Conservation (phyloP, 2,888 invertebrate species). For the Drosophila niveifrons region DNA sequence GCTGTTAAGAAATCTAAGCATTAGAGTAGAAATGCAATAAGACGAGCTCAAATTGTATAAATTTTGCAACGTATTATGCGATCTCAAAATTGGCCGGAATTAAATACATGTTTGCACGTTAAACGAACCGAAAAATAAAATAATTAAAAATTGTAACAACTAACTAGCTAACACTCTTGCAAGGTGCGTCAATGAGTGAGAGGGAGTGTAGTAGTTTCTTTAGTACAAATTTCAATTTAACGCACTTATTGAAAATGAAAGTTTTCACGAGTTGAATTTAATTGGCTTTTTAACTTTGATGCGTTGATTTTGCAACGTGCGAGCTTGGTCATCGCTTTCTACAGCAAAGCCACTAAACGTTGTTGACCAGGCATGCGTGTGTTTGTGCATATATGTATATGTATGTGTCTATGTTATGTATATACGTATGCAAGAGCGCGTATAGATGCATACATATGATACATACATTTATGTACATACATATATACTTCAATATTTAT, state of each 20-base stretch:
- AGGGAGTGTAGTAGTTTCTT: slow-evolving; percentile 12
- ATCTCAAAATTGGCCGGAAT: slow-evolving; percentile 60
- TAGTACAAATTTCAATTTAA: slow-evolving; percentile 72
- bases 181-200: neutral
- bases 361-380: neutral
- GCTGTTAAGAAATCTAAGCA: too few relatives aligned
- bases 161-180: slow-evolving; percentile 11
- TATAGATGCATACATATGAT: slow-evolving; percentile 1
- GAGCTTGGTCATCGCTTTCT: slow-evolving; percentile 65
- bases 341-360: slow-evolving; percentile 46
- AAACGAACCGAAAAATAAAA: slow-evolving; percentile 30
- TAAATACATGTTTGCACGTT: slow-evolving; percentile 78
- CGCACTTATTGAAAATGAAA: slow-evolving; percentile 79
- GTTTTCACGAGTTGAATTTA: slow-evolving; percentile 73
- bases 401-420: slow-evolving; percentile 8
- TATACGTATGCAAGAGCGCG: slow-evolving; percentile 10
- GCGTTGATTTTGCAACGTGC: slow-evolving; percentile 59
- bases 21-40: too few relatives aligned
- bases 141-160: slow-evolving; percentile 22
- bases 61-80: slow-evolving; percentile 61
- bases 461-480: too few relatives aligned
- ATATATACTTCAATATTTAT: neutral
- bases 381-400: neutral
- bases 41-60: slow-evolving; percentile 30
- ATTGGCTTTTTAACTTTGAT: slow-evolving; percentile 68